Base-by-base conservation (phyloP, 2,888 invertebrate species). In the Hoplodrina blanda region DNA sequence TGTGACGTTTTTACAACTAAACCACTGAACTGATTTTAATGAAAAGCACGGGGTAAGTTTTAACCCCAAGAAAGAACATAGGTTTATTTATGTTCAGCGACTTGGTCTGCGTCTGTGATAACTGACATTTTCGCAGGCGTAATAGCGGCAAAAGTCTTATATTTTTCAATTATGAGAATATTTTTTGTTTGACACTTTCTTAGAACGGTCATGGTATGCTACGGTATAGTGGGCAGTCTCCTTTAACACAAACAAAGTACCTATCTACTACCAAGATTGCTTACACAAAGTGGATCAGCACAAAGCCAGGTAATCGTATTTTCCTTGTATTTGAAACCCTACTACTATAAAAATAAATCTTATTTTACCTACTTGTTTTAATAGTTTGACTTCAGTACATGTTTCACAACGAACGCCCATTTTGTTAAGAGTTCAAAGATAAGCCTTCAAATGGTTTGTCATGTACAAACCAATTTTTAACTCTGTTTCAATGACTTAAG, bases 391-490 rank as follows among this genome's bases (percentile, higher is more conserved):
- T 75, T 62, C 68, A 70, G 49, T 66, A 56, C 54, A 60, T 69
- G 50, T 54, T 71, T 68, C 73, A 63, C 71, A 80, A 68, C 65
- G 60, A 77, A 85, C 68, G 54, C 81, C 71, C 72, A 78, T 84
- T 85, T 78, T 83, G 85, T 80, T 80, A 83, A 85, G 76, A 83
- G 83, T 78, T 75, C 73, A 70, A 76, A 81, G 83, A 84, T 84
- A 84, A 84, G 83, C 73, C 78, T 68, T 73, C 55, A 19, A 82
- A 83, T 64, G 72, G 61, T 66, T 62, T 56, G 56, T 57, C 33
- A 67, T 64, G 52, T 65, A 69, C 15, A 62, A 78, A 10, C 3
- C 59, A 0, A 69, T 57, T 60, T 63, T 8, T 11, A 62, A 71
- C 67, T 60, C 19, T 73, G 73, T 0, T 2, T 0, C 17, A 0